Percentiles rank a stretch among this genome's conserved stretches.
Conservation (phyloP, 2,797 vertebrate genomes). For the Heliangelus exortis region DNA sequence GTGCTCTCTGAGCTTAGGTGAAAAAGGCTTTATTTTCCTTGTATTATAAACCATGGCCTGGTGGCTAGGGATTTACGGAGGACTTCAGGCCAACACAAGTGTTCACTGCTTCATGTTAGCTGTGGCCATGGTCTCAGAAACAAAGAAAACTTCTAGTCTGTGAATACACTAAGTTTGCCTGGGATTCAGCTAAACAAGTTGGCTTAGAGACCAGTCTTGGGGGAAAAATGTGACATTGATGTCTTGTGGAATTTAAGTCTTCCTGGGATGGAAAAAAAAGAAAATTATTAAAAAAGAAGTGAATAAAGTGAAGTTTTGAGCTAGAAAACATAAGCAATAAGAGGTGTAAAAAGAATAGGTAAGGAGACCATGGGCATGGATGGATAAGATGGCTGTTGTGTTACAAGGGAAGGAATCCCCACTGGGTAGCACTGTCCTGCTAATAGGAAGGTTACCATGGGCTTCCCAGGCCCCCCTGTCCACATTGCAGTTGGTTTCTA, state of each 20-base stretch:
- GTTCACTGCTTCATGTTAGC: not conserved
- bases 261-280: not conserved
- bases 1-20: not conserved
- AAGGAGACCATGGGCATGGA: not conserved
- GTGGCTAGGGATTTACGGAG: fast-evolving
- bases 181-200: not conserved
- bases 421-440: not conserved
- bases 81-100: not conserved
- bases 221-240: not conserved
- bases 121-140: not conserved
- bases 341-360: not conserved
- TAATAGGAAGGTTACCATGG: not conserved
- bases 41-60: not conserved
- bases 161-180: not conserved
- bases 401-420: not conserved
- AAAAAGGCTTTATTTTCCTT: not conserved
- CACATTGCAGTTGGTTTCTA: not conserved
- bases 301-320: not conserved
- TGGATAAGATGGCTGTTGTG: not conserved
- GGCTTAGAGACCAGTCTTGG: not conserved
- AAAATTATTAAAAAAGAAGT: not conserved
- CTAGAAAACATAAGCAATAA: not conserved
- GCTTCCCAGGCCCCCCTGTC: not conserved
- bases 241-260: not conserved
- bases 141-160: not conserved